These are phyloP conservation scores for Anolis sagrei DNA, from an alignment of 2,113 vertebrate species.

Conservation along the genomic window DNA sequence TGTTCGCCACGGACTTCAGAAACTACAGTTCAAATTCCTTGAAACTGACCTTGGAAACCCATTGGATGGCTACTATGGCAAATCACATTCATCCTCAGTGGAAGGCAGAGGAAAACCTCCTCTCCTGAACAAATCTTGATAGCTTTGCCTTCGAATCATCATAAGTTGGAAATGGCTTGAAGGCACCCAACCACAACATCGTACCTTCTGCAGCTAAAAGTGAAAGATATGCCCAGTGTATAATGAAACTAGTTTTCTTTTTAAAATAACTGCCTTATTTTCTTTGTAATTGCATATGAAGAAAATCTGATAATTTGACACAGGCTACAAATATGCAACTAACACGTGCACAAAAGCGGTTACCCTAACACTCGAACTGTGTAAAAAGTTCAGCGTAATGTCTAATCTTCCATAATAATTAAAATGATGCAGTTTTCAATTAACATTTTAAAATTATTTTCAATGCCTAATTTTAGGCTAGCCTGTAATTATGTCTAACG, in stretches of 20 bases:
- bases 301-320: slow-evolving; percentile 49
- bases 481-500: slow-evolving; percentile 61
- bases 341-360: slow-evolving; percentile 16
- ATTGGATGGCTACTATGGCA: no score
- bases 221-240: slow-evolving; percentile 1
- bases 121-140: no score
- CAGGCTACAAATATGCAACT: slow-evolving; percentile 15
- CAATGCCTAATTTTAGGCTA: slow-evolving; percentile 54
- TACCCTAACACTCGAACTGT: slow-evolving; percentile 31
- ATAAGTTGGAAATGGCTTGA: no score
- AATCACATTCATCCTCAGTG: no score
- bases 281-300: slow-evolving; percentile 52
- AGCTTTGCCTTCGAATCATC: no score
- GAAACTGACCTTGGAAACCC: no score
- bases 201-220: background rate
- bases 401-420: background rate
- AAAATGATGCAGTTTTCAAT: slow-evolving; percentile 21
- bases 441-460: background rate
- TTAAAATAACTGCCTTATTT: slow-evolving; percentile 28
- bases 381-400: slow-evolving; percentile 26
- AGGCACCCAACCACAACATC: background rate
- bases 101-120: no score
- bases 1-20: no score
- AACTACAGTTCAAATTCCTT: no score
- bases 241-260: background rate